Percentiles rank a stretch among this genome's conserved stretches.
phyloP scores from a whole-genome alignment of 2,888 invertebrate genomes.

The Melikaiella ostensackeni region DNA sequence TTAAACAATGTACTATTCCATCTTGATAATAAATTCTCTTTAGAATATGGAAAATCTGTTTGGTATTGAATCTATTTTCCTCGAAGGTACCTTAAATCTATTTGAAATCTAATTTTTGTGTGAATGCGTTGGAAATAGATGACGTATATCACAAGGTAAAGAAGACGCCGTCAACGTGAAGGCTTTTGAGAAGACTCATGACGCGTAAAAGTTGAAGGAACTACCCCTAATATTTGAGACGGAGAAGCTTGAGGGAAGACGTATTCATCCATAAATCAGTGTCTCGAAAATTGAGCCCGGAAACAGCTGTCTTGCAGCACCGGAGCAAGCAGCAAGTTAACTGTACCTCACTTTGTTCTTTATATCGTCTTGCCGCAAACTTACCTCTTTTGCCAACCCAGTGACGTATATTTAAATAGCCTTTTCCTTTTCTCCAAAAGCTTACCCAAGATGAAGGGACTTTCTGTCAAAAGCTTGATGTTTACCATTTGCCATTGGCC shows the following conservation, averaged over 20 bases:
- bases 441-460: background rate
- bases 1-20: too few relatives aligned
- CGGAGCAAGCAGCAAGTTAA: background rate
- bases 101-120: background rate
- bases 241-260: slow-evolving; percentile 44
- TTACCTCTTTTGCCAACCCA: slow-evolving; percentile 1
- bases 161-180: slow-evolving; percentile 25
- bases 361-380: slow-evolving; percentile 9
- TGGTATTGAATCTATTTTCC: background rate
- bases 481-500: background rate
- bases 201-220: slow-evolving; percentile 40
- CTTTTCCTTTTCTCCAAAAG: slow-evolving; percentile 13
- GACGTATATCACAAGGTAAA: slow-evolving; percentile 15
- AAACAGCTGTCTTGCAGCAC: slow-evolving; percentile 45
- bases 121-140: background rate
- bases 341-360: slow-evolving; percentile 22
- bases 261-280: slow-evolving; percentile 51
- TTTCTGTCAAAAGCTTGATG: slow-evolving; percentile 2
- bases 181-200: slow-evolving; percentile 42
- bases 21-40: too few relatives aligned
- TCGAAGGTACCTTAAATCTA: background rate
- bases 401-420: slow-evolving; percentile 7
- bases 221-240: slow-evolving; percentile 16
- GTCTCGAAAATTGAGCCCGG: slow-evolving; percentile 49
- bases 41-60: background rate